Percentiles rank a stretch among this genome's conserved stretches.
phyloP scores from a whole-genome alignment of 2,888 invertebrate genomes.

The Dicyrtoma fusca region DNA sequence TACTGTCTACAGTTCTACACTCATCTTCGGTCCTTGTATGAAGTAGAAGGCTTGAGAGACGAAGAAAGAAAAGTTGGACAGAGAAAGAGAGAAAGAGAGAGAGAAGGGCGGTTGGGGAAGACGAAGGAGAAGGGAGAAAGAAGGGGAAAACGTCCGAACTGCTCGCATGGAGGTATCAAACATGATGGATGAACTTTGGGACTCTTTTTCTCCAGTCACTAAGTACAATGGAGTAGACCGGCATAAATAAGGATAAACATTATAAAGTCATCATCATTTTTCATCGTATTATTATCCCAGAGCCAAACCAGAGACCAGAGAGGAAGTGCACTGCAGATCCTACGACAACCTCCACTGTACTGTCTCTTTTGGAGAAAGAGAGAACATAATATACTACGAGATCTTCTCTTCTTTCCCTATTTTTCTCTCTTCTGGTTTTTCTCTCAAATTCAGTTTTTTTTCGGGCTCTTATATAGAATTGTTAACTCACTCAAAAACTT shows the following conservation, averaged over 20 bases:
- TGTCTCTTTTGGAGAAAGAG: background rate
- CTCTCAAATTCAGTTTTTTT: too few species aligned
- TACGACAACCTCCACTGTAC: background rate
- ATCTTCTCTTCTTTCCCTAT: too few species aligned
- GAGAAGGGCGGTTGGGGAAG: background rate
- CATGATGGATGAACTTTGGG: conserved; percentile 14
- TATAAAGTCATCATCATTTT: conserved; percentile 36
- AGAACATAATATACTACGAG: too few species aligned
- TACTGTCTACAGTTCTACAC: too few species aligned
- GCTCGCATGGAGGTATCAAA: conserved; percentile 12
- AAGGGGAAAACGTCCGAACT: too few species aligned
- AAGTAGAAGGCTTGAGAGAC: background rate
- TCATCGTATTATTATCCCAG: conserved; percentile 2
- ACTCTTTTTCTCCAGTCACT: background rate
- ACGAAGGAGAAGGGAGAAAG: too few species aligned
- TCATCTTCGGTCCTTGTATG: background rate
- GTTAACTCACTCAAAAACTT: too few species aligned
- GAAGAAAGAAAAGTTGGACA: background rate
- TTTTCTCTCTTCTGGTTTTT: too few species aligned
- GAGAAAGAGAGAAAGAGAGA: background rate
- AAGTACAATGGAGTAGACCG: too few species aligned
- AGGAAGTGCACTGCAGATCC: too few species aligned
- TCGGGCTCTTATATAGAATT: too few species aligned
- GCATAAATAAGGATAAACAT: conserved; percentile 28
- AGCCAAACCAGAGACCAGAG: background rate